phyloP scores from a whole-genome alignment of 2,113 vertebrate genomes.

The Cnemophilus loriae region DNA sequence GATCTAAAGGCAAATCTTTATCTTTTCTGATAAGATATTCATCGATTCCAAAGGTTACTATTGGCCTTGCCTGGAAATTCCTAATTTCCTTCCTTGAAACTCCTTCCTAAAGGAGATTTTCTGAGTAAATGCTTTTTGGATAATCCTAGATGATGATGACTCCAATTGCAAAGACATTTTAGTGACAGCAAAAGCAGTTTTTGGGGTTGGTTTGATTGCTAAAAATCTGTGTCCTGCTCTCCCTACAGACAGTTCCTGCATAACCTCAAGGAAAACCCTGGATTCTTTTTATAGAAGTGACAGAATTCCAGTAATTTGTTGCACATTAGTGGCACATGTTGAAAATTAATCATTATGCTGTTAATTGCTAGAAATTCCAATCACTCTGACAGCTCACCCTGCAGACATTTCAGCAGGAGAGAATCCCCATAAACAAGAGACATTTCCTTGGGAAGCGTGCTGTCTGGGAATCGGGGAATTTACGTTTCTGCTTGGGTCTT shows the following conservation, averaged over 20 bases:
- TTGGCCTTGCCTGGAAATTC: neutral
- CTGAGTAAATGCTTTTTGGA: neutral
- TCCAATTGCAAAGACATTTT: neutral
- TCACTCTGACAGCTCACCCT: neutral
- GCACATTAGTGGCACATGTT: neutral
- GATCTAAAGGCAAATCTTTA: neutral
- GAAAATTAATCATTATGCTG: neutral
- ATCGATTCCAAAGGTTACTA: neutral
- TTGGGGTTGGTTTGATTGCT: neutral
- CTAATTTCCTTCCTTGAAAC: neutral
- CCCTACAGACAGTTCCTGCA: neutral
- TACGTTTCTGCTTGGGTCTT: neutral
- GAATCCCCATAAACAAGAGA: neutral
- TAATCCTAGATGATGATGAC: accelerated
- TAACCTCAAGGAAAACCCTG: neutral
- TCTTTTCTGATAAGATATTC: neutral
- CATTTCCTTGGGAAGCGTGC: neutral
- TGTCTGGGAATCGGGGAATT: neutral
- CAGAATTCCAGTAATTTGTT: neutral
- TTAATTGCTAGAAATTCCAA: neutral
- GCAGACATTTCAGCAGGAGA: neutral
- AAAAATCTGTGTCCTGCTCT: neutral
- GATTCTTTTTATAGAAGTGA: neutral
- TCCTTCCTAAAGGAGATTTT: neutral
- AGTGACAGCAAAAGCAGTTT: neutral